These are phyloP conservation scores for Hemibagrus guttatus DNA, from an alignment of 2,797 vertebrate species.

Conservation along the genomic window DNA sequence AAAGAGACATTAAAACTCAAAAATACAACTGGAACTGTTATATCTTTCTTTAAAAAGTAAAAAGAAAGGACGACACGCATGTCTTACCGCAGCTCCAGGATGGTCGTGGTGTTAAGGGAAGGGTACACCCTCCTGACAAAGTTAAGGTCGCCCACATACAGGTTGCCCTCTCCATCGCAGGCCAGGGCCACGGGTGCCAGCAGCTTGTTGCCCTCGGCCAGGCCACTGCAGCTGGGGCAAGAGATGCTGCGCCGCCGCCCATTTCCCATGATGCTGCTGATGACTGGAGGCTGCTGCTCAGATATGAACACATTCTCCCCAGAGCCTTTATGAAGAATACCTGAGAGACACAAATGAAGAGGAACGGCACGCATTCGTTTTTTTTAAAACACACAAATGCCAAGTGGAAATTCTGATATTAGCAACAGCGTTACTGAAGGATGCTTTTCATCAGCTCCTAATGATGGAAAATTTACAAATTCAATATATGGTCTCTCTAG, in stretches of 20 bases:
- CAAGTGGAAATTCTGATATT: slow-evolving; percentile 22
- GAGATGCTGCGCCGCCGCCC: slow-evolving; percentile 87
- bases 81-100: slow-evolving; percentile 85
- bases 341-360: slow-evolving; percentile 61
- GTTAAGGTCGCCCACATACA: slow-evolving; percentile 89
- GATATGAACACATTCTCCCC: slow-evolving; percentile 88
- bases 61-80: neutral
- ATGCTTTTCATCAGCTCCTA: neutral
- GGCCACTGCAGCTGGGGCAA: slow-evolving; percentile 87
- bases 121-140: slow-evolving; percentile 86
- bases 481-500: neutral
- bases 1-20: neutral
- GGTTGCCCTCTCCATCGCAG: slow-evolving; percentile 83
- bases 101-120: slow-evolving; percentile 85
- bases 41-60: neutral
- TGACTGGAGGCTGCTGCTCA: slow-evolving; percentile 83
- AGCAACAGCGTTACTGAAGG: neutral
- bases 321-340: slow-evolving; percentile 87
- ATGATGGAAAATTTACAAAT: neutral
- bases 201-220: slow-evolving; percentile 89
- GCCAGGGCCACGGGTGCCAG: slow-evolving; percentile 85
- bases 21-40: neutral
- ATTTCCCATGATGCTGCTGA: slow-evolving; percentile 88
- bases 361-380: neutral
- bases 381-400: neutral